Evolutionary conservation across 2,797 vertebrate genomes (phyloP).

Genomic region (Ispidina picta): DNA sequence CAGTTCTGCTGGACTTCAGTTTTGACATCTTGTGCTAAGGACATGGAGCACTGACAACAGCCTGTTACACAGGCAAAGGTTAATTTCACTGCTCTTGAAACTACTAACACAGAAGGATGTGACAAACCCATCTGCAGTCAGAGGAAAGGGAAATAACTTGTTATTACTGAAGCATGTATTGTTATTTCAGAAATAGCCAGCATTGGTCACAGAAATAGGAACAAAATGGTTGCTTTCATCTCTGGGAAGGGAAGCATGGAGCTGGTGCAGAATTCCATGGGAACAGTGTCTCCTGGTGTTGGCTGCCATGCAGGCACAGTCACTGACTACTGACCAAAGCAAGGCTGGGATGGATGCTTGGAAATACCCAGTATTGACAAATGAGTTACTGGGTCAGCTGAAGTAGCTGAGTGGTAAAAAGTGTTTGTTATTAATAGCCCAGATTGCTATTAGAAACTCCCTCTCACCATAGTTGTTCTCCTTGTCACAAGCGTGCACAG

Average conservation of each 20-base stretch:
- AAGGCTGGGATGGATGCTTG: background rate
- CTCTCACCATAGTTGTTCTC: accelerated
- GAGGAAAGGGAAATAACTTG: background rate
- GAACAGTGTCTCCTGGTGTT: background rate
- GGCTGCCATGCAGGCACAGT: background rate
- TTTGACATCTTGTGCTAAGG: slow-evolving; percentile 70
- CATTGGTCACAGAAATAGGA: background rate
- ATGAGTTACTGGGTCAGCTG: background rate
- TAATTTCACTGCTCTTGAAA: slow-evolving; percentile 15
- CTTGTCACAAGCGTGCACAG: background rate
- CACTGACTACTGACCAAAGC: background rate
- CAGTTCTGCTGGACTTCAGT: slow-evolving; percentile 60
- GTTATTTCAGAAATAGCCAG: slow-evolving; percentile 26
- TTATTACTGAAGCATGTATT: background rate
- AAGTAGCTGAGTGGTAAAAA: background rate
- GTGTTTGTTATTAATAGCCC: background rate
- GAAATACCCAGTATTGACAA: background rate
- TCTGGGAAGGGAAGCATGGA: background rate
- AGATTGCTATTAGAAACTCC: background rate
- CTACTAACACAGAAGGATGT: background rate
- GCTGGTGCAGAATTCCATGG: background rate
- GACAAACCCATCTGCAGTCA: background rate
- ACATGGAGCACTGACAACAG: slow-evolving; percentile 62
- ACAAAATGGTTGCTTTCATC: background rate
- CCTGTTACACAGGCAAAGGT: slow-evolving; percentile 25